Conservation (phyloP, 2,113 vertebrate genomes). For the Forbesichthys agassizii region DNA sequence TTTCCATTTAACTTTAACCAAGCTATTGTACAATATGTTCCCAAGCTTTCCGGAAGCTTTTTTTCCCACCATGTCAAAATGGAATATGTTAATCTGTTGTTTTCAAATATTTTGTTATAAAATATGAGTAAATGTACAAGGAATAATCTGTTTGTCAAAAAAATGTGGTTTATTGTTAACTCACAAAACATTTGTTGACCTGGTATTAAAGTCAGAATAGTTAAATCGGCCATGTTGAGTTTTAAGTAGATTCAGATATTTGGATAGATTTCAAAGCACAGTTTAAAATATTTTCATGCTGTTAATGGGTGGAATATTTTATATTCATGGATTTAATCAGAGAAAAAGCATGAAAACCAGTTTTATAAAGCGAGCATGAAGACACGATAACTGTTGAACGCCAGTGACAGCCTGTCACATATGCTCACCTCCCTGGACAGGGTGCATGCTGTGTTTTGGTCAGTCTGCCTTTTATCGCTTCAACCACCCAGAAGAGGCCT, state of each 20-base stretch:
- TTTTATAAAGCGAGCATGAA: neutral
- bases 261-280: neutral
- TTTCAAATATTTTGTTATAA: neutral
- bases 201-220: neutral
- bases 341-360: too few species aligned
- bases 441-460: slow-evolving; percentile 96
- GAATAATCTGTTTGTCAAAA: neutral
- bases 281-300: neutral
- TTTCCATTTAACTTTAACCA: too few species aligned
- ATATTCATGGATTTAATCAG: neutral
- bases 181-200: neutral
- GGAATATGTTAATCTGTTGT: neutral
- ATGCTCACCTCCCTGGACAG: slow-evolving; percentile 59
- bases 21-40: too few species aligned
- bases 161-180: neutral
- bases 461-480: slow-evolving; percentile 93
- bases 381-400: neutral
- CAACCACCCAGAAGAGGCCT: slow-evolving; percentile 95
- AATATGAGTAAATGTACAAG: neutral
- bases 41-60: neutral
- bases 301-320: neutral
- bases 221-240: neutral
- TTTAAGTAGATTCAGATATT: neutral
- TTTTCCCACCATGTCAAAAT: neutral
- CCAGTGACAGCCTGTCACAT: neutral